Conservation (phyloP, 2,797 vertebrate species). For the Xiphorhynchus erythropygius region DNA sequence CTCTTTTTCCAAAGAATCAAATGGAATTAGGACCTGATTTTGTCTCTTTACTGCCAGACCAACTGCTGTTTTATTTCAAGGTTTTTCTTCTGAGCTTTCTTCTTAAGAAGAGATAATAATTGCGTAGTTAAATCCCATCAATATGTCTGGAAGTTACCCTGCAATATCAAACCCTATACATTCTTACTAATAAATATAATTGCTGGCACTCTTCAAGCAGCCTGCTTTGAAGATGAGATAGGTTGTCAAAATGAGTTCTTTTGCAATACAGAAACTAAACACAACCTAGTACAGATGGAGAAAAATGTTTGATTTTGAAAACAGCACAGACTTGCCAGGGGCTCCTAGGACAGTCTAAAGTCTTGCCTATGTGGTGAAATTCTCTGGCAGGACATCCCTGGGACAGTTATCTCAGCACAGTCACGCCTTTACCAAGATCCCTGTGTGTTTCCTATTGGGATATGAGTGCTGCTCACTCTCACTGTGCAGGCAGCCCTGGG, state of each 20-base stretch:
- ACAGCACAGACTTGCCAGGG: neutral
- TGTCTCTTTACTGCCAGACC: neutral
- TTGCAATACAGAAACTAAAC: slow-evolving; percentile 16
- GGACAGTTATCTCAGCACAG: neutral
- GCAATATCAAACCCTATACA: neutral
- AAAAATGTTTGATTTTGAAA: neutral
- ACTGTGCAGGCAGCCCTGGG: neutral
- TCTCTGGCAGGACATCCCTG: neutral
- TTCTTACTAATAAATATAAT: neutral
- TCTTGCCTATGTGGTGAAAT: neutral
- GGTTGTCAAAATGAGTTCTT: neutral
- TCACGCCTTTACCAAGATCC: neutral
- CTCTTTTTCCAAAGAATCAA: neutral
- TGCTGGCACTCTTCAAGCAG: neutral
- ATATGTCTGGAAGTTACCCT: neutral
- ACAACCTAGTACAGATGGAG: neutral
- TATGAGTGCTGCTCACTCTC: fast-evolving
- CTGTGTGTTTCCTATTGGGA: fast-evolving
- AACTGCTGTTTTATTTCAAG: neutral
- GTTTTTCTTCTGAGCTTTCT: neutral
- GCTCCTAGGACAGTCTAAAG: neutral
- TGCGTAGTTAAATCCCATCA: neutral
- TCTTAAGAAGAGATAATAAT: neutral
- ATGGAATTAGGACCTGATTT: neutral
- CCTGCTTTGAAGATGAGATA: neutral